Conservation (phyloP, 2,888 invertebrate species). For the Ochropacha duplaris region DNA sequence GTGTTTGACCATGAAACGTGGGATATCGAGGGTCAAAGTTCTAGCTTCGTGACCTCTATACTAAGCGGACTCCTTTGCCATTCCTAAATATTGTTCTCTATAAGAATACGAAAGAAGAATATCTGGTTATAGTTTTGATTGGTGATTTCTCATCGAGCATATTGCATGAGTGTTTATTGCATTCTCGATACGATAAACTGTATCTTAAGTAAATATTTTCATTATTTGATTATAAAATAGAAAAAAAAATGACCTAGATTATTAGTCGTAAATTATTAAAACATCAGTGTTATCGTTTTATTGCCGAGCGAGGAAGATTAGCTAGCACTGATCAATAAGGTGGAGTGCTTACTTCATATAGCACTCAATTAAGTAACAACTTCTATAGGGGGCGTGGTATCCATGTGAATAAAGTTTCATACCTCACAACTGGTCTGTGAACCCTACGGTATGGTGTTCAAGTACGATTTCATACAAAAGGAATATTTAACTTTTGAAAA, state of each 20-base stretch:
- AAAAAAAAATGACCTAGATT: constrained; percentile 17
- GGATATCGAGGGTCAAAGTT: constrained; percentile 65
- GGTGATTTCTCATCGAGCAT: neutral
- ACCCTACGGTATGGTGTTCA: no score
- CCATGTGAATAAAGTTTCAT: no score
- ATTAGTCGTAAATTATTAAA: constrained; percentile 22
- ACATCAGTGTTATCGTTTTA: constrained; percentile 19
- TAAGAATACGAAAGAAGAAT: neutral
- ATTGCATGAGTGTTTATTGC: constrained; percentile 6
- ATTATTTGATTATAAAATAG: constrained; percentile 12
- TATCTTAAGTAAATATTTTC: constrained; percentile 15
- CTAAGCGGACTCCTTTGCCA: constrained; percentile 24
- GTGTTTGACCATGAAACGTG: constrained; percentile 62
- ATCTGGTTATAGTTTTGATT: neutral
- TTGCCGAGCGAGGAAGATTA: constrained; percentile 17
- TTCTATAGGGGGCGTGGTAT: no score
- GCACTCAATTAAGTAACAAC: constrained; percentile 7
- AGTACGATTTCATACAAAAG: no score
- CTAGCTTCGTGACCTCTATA: constrained; percentile 64
- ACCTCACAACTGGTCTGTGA: no score
- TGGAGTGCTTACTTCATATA: neutral
- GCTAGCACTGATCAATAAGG: constrained; percentile 7
- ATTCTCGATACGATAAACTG: constrained; percentile 13
- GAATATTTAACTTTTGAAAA: no score
- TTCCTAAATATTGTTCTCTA: neutral